Evolutionary conservation across 2,888 invertebrate species (phyloP).

Genomic region (Gryllus longicercus): DNA sequence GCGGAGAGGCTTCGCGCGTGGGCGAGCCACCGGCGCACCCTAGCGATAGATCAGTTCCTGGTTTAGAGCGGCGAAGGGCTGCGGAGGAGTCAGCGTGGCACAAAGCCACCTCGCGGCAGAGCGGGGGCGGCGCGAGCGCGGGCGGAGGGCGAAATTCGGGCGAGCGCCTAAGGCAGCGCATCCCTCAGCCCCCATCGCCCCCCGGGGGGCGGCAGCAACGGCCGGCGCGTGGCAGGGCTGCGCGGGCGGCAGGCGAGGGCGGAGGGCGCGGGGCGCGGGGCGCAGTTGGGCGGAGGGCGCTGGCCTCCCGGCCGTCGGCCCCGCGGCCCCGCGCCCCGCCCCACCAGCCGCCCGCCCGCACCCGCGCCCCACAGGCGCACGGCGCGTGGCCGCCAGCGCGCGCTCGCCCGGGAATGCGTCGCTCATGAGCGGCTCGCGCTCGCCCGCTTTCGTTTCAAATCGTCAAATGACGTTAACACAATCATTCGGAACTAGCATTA

Average conservation of each 20-base stretch:
- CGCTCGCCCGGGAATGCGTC: not conserved
- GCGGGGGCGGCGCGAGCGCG: not conserved
- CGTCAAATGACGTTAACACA: no score
- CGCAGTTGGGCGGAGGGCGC: not conserved
- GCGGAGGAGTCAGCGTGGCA: no score
- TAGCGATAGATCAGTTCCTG: no score
- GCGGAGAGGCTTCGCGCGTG: no score
- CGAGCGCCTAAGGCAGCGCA: not conserved
- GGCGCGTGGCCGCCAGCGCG: not conserved
- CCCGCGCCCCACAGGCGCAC: not conserved
- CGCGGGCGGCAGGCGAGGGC: not conserved
- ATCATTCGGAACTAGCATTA: no score
- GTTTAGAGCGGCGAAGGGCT: no score
- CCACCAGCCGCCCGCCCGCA: not conserved
- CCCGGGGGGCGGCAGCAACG: constrained; percentile 8
- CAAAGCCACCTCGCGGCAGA: no score
- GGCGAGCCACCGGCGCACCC: no score
- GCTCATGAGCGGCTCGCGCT: no score
- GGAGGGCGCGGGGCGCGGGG: not conserved
- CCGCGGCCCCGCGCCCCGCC: not conserved
- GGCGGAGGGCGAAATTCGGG: not conserved
- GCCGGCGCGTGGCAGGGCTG: constrained; percentile 1
- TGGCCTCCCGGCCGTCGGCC: constrained; percentile 4
- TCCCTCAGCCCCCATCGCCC: not conserved
- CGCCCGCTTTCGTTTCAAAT: no score